These are phyloP conservation scores for Calonectris borealis DNA, from an alignment of 2,113 vertebrate genomes.

Conservation along the genomic window DNA sequence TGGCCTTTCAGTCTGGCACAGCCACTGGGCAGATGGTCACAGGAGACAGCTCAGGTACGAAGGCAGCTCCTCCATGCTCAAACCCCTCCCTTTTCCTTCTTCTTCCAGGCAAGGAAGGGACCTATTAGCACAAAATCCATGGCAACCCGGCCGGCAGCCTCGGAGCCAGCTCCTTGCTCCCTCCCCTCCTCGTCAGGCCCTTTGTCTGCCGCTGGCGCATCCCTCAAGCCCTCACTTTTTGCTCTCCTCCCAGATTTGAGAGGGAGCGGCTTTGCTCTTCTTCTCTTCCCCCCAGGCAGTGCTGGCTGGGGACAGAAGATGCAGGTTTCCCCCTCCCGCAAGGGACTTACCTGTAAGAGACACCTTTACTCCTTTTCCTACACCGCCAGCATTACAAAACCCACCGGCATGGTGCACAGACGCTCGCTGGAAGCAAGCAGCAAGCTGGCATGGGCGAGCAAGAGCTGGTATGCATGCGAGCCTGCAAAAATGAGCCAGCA, in stretches of 20 bases:
- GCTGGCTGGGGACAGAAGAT: background rate
- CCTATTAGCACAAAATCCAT: constrained; percentile 40
- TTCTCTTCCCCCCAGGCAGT: background rate
- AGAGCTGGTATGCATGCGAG: background rate
- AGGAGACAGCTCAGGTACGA: constrained; percentile 6
- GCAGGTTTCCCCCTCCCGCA: background rate
- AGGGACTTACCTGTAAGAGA: background rate
- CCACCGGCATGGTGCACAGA: accelerated
- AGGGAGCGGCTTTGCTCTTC: background rate
- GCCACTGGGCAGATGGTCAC: background rate
- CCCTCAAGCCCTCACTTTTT: background rate
- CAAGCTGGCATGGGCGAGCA: no score
- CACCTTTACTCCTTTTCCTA: background rate
- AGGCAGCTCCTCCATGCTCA: background rate
- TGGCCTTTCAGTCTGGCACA: background rate
- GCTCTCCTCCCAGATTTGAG: background rate
- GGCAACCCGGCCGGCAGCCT: constrained; percentile 40
- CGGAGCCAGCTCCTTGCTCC: background rate
- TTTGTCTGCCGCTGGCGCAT: background rate
- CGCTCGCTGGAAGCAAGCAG: background rate
- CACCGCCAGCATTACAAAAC: background rate
- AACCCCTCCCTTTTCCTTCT: background rate
- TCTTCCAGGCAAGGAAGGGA: background rate
- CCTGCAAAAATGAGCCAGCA: background rate
- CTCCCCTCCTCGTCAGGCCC: background rate